Evolutionary conservation across 2,113 vertebrate species (phyloP).

Genomic region (Phocoena phocoena): DNA sequence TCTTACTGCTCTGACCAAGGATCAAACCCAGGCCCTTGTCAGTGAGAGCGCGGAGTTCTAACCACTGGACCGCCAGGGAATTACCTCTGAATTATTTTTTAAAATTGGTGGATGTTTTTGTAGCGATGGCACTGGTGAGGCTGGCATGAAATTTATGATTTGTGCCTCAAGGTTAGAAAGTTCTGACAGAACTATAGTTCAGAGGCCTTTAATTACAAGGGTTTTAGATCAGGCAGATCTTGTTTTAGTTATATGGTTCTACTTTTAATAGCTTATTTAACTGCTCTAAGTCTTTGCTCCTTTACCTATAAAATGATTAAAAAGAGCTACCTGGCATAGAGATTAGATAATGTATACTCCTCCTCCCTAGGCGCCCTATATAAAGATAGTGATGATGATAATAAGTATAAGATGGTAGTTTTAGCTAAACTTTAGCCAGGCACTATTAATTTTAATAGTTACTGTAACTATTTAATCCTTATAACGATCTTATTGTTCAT

Average conservation of each 20-base stretch:
- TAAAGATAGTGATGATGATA: background rate
- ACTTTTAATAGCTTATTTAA: background rate
- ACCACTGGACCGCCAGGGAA: background rate
- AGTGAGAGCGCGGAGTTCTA: background rate
- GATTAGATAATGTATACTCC: background rate
- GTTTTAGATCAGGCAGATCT: background rate
- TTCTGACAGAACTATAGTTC: background rate
- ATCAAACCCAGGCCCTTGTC: background rate
- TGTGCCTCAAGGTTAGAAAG: background rate
- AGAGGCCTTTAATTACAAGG: background rate
- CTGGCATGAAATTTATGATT: background rate
- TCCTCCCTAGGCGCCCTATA: background rate
- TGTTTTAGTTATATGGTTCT: background rate
- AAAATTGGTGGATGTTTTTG: background rate
- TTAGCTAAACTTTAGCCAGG: background rate
- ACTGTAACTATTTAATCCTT: background rate
- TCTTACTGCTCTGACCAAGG: no score
- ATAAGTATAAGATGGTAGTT: background rate
- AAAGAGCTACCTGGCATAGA: background rate
- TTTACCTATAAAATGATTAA: slow-evolving; percentile 17
- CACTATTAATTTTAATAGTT: background rate
- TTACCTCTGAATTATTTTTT: background rate
- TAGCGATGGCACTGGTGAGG: background rate
- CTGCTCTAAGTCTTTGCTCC: background rate
- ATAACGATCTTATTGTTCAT: background rate